Evolutionary conservation across 2,888 invertebrate species (phyloP).

Genomic region (Calameuta pallipes): DNA sequence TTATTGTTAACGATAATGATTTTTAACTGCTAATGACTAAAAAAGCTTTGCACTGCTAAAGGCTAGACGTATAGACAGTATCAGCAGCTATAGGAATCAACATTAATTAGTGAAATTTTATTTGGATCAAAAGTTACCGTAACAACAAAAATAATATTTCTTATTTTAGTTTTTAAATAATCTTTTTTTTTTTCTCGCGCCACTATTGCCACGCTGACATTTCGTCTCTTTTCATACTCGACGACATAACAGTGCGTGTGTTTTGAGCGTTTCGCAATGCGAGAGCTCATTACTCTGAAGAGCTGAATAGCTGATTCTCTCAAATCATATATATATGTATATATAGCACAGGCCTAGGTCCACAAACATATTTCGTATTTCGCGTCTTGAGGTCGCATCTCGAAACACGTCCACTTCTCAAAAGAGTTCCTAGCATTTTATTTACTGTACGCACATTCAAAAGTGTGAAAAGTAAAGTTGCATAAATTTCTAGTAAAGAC

Average conservation of each 20-base stretch:
- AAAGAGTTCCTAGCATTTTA: not conserved
- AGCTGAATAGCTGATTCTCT: not conserved
- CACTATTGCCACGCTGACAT: not conserved
- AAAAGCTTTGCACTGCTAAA: not conserved
- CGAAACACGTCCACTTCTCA: no score
- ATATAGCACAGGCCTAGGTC: no score
- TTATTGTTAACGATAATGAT: no score
- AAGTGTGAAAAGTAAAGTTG: not conserved
- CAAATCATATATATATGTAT: not conserved
- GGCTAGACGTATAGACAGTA: no score
- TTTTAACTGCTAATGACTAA: not conserved
- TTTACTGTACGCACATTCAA: not conserved
- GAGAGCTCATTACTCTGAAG: not conserved
- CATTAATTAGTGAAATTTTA: not conserved
- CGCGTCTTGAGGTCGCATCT: not conserved
- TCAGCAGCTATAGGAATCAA: no score
- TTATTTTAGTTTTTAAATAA: not conserved
- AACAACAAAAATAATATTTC: not conserved
- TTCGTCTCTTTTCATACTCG: not conserved
- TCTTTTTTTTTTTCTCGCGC: not conserved
- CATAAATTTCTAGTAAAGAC: not conserved
- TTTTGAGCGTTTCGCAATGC: not conserved
- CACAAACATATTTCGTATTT: not conserved
- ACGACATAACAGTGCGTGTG: not conserved
- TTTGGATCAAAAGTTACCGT: not conserved